Conservation (phyloP, 2,113 vertebrate species). For the Proterorhinus semilunaris region DNA sequence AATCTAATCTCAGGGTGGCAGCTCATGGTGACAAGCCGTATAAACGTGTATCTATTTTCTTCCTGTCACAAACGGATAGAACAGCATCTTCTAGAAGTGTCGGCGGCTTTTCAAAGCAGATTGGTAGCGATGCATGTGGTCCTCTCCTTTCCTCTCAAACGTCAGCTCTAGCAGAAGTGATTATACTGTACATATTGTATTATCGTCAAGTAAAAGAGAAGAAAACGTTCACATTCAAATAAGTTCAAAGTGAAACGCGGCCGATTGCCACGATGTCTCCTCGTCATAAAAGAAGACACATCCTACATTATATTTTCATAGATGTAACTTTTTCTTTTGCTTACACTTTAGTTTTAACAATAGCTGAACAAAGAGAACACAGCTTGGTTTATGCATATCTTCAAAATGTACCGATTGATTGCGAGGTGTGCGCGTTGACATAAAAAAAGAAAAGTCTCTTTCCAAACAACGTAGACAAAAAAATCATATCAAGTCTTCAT, state of each 20-base stretch:
- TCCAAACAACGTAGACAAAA: constrained; percentile 17
- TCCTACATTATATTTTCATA: constrained; percentile 58
- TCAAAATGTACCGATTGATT: constrained; percentile 6
- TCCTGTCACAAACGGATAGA: constrained; percentile 6
- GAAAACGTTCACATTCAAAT: constrained; percentile 58
- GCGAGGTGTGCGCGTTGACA: constrained; percentile 14
- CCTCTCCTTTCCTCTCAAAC: constrained; percentile 49
- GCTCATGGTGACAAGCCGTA: background rate
- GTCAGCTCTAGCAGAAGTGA: constrained; percentile 57
- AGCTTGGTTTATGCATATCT: constrained; percentile 40
- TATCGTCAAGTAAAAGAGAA: constrained; percentile 63
- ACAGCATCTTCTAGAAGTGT: constrained; percentile 10
- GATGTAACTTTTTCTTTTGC: constrained; percentile 34
- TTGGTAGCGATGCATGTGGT: constrained; percentile 61
- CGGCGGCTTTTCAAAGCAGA: constrained; percentile 41
- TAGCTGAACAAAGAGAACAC: constrained; percentile 37
- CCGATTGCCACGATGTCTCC: constrained; percentile 36
- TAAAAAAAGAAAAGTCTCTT: constrained; percentile 51
- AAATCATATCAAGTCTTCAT: constrained; percentile 44
- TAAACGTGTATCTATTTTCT: background rate
- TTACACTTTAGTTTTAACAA: constrained; percentile 43
- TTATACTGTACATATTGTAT: constrained; percentile 64
- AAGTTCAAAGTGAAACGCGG: constrained; percentile 57
- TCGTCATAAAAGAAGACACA: constrained; percentile 59
- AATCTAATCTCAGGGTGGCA: constrained; percentile 2